These are phyloP conservation scores for Haemorhous mexicanus DNA, from an alignment of 2,113 vertebrate genomes.

Conservation along the genomic window DNA sequence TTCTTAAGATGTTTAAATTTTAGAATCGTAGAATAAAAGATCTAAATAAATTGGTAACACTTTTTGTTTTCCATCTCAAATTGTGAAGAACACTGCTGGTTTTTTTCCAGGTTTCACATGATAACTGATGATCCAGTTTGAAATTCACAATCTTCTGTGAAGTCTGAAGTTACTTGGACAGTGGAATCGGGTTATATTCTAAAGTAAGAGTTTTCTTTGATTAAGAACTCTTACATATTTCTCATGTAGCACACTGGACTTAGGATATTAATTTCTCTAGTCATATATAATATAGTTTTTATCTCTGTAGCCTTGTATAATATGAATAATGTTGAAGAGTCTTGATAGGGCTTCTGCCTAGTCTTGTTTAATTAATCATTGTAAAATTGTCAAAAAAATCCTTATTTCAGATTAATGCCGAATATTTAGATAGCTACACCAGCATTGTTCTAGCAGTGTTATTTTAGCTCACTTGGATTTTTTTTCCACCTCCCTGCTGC, in stretches of 20 bases:
- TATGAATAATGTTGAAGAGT: rapidly evolving
- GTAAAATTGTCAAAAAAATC: neutral
- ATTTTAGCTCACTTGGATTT: neutral
- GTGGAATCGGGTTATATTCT: neutral
- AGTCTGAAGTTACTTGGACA: neutral
- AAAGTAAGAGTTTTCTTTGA: neutral
- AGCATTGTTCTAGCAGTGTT: neutral
- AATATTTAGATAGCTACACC: neutral
- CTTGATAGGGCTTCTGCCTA: neutral
- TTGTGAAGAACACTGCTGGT: neutral
- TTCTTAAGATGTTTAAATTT: neutral
- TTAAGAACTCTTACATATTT: neutral
- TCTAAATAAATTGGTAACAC: neutral
- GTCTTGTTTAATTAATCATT: neutral
- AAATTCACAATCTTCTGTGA: neutral
- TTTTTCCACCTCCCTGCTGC: neutral
- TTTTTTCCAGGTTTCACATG: neutral
- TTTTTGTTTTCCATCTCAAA: neutral
- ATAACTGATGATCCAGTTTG: neutral
- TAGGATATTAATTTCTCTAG: neutral
- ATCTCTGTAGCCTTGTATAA: neutral
- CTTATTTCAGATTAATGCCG: neutral
- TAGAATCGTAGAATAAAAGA: neutral
- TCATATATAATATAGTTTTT: neutral
- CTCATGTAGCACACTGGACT: neutral